Percentiles rank a stretch among this genome's conserved stretches.
Conservation (phyloP, 2,113 vertebrate genomes). For the Amphilophus citrinellus region DNA sequence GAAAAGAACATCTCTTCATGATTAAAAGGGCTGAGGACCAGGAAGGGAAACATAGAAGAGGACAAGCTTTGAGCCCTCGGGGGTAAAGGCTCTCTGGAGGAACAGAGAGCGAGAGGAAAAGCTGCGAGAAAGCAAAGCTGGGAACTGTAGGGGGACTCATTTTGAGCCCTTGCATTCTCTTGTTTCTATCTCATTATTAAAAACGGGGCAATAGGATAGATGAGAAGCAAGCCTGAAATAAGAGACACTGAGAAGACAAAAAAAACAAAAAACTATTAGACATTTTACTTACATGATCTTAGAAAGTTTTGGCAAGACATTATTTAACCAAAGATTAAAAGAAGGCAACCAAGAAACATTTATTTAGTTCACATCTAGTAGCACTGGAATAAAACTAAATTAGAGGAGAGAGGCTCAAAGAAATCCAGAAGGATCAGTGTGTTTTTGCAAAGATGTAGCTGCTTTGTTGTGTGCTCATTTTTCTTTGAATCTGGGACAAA, state of each 20-base stretch:
- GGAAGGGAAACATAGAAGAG: conserved; percentile 71
- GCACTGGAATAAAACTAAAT: conserved; percentile 2
- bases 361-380: conserved; percentile 21
- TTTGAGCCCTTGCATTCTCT: conserved; percentile 47
- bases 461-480: conserved; percentile 11
- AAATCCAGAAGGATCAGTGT: conserved; percentile 11
- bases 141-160: conserved; percentile 28
- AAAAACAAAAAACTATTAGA: conserved; percentile 6
- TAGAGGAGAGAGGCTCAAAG: background rate
- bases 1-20: conserved; percentile 76
- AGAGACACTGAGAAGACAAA: conserved; percentile 56
- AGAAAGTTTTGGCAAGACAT: conserved; percentile 10
- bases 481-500: conserved; percentile 15
- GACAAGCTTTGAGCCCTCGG: conserved; percentile 65
- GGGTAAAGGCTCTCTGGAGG: conserved; percentile 62
- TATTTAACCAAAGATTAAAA: conserved; percentile 40
- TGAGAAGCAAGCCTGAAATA: conserved; percentile 60
- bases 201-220: conserved; percentile 45
- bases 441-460: conserved; percentile 11
- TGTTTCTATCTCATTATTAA: conserved; percentile 60
- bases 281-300: conserved; percentile 22
- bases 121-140: conserved; percentile 53
- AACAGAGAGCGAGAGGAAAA: conserved; percentile 54
- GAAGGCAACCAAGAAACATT: conserved; percentile 23
- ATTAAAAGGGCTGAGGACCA: conserved; percentile 72